phyloP scores from a whole-genome alignment of 2,888 invertebrate species.

The Phaonia tiefii region DNA sequence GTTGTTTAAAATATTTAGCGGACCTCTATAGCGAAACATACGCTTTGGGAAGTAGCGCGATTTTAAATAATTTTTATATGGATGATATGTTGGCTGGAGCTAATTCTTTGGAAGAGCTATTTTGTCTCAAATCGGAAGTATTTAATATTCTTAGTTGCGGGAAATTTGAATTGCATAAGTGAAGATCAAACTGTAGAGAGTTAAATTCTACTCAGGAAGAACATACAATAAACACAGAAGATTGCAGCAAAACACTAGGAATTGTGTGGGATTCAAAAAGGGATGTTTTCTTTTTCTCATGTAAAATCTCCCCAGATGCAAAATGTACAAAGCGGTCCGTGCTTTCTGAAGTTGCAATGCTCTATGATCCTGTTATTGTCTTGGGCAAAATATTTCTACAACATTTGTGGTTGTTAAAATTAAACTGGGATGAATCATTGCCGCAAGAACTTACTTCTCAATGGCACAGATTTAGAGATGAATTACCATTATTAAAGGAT shows the following conservation, averaged over 20 bases:
- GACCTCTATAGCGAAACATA: background rate
- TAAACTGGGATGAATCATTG: slow-evolving; percentile 59
- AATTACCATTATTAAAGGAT: slow-evolving; percentile 31
- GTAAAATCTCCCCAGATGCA: background rate
- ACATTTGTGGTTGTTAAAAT: slow-evolving; percentile 31
- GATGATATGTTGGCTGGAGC: slow-evolving; percentile 12
- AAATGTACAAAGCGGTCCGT: slow-evolving; percentile 42
- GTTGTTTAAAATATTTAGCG: slow-evolving; percentile 5
- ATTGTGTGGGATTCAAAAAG: background rate
- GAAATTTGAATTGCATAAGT: no score
- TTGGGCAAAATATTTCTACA: slow-evolving; percentile 46
- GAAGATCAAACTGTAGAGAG: no score
- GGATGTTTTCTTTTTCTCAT: slow-evolving; percentile 9
- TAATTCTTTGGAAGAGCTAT: no score
- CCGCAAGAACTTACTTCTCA: slow-evolving; percentile 41
- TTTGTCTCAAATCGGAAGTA: no score
- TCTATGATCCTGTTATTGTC: slow-evolving; percentile 51
- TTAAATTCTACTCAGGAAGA: no score
- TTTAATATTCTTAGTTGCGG: no score
- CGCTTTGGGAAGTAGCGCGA: background rate
- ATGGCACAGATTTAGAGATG: slow-evolving; percentile 41
- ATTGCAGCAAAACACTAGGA: background rate
- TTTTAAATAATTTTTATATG: slow-evolving; percentile 17
- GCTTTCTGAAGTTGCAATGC: slow-evolving; percentile 39
- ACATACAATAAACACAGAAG: background rate